Percentiles rank a stretch among this genome's conserved stretches.
Evolutionary conservation across 2,797 vertebrate genomes (phyloP).

Genomic region (Falco biarmicus): DNA sequence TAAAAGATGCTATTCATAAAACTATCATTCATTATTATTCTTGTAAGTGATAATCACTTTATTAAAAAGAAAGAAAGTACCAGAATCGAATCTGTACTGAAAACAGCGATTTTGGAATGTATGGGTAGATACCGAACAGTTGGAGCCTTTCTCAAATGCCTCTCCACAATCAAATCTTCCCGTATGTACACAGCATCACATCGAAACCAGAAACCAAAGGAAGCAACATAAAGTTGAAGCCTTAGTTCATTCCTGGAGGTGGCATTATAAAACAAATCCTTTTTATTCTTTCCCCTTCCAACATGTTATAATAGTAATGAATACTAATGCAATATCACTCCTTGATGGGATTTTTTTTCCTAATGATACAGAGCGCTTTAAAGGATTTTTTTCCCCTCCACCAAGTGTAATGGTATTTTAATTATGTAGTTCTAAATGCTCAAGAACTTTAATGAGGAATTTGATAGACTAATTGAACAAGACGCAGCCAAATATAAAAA

Average conservation of each 20-base stretch:
- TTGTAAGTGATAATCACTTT: neutral
- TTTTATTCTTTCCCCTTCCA: slow-evolving; percentile 38
- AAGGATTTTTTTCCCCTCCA: neutral
- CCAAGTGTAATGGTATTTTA: slow-evolving; percentile 64
- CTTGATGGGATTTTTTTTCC: neutral
- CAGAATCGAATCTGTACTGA: neutral
- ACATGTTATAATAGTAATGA: slow-evolving; percentile 35
- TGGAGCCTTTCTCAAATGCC: neutral
- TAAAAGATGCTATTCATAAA: neutral
- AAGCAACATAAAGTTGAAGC: neutral
- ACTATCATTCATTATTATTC: neutral
- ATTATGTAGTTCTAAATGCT: slow-evolving; percentile 59
- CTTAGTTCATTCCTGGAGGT: neutral
- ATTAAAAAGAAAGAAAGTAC: neutral
- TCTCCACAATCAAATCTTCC: neutral
- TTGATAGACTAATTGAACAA: slow-evolving; percentile 63
- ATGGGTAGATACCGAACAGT: neutral
- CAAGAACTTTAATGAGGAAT: slow-evolving; percentile 66
- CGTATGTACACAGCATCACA: neutral
- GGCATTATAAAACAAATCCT: neutral
- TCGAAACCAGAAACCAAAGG: neutral
- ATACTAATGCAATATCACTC: slow-evolving; percentile 33
- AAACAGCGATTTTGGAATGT: neutral
- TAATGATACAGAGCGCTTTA: slow-evolving; percentile 19
- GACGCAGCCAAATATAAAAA: slow-evolving; percentile 52